Percentiles rank a stretch among this genome's conserved stretches.
Evolutionary conservation across 2,888 invertebrate species (phyloP).

Genomic region (Prosopocoilus inquinatus): DNA sequence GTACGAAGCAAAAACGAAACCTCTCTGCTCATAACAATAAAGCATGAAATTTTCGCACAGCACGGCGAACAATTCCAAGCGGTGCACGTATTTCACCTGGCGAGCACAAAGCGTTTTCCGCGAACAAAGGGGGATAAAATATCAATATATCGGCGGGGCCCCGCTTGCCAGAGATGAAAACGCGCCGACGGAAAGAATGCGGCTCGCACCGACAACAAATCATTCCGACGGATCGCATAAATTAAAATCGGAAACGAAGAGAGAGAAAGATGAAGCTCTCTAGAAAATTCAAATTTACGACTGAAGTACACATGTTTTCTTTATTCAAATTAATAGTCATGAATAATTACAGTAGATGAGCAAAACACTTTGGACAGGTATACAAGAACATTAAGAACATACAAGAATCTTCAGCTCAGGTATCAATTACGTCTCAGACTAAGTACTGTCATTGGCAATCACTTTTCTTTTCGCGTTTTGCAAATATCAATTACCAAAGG

Average conservation of each 20-base stretch:
- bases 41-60: constrained; percentile 10
- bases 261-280: constrained; percentile 18
- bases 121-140: constrained; percentile 18
- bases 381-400: no score
- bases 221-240: constrained; percentile 37
- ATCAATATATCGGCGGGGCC: constrained; percentile 16
- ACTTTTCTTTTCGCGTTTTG: no score
- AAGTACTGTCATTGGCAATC: no score
- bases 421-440: no score
- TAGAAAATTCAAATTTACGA: not conserved
- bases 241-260: constrained; percentile 35
- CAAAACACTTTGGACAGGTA: no score
- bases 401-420: no score
- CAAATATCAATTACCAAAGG: no score
- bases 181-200: constrained; percentile 31
- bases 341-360: no score
- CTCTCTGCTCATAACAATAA: constrained; percentile 12
- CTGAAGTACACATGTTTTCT: no score
- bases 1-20: not conserved
- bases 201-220: constrained; percentile 33
- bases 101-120: constrained; percentile 11
- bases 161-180: constrained; percentile 31
- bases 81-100: constrained; percentile 8
- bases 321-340: no score
- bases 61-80: constrained; percentile 7